Evolutionary conservation across 2,113 vertebrate genomes (phyloP).

Genomic region (Zosterops lateralis): DNA sequence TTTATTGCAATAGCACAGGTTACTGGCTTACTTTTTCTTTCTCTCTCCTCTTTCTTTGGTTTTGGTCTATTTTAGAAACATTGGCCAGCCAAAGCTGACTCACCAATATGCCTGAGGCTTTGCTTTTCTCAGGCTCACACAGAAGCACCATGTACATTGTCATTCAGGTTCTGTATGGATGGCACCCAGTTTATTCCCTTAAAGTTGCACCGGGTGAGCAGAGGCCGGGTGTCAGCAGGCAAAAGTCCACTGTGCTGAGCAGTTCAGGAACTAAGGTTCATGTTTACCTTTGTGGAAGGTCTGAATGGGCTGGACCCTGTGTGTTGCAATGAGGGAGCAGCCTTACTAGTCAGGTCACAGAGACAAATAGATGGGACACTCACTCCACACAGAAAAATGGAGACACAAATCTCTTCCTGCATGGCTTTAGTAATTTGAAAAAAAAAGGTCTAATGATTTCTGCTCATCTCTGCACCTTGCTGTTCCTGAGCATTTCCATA

Average conservation of each 20-base stretch:
- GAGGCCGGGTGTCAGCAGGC: not conserved
- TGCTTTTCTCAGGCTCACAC: not conserved
- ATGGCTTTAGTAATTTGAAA: not conserved
- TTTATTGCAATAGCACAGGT: not conserved
- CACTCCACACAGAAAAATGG: not conserved
- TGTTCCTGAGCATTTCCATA: not conserved
- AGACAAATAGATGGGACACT: not conserved
- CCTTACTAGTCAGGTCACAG: not conserved
- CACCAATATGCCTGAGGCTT: not conserved
- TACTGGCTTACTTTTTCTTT: not conserved
- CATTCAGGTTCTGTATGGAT: not conserved
- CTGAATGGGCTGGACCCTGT: not conserved
- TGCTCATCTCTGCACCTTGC: not conserved
- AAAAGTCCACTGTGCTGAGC: not conserved
- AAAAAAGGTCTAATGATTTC: not conserved
- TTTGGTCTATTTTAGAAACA: not conserved
- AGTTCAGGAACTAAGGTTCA: slow-evolving; percentile 13
- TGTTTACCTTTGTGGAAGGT: slow-evolving; percentile 29
- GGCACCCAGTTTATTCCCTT: not conserved
- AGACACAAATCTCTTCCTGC: not conserved
- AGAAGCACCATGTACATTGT: not conserved
- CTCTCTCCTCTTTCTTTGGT: not conserved
- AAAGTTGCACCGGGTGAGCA: not conserved
- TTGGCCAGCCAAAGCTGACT: not conserved
- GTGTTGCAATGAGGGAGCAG: not conserved